Base-by-base conservation (phyloP, 2,888 invertebrate genomes). In the Agonopterix subpropinquella region DNA sequence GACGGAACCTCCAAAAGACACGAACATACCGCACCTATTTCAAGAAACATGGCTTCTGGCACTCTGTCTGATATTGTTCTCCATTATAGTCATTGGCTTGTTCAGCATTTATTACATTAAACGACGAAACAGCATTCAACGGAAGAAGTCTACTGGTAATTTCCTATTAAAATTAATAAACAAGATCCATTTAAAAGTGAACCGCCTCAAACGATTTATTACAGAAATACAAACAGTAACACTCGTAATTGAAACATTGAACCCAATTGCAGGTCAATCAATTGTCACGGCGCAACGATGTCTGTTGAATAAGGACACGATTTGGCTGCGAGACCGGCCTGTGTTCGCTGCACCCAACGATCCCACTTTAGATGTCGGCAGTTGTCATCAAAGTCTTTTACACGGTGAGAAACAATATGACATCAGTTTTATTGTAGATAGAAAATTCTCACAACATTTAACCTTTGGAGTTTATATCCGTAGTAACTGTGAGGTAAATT, bases 201-300 rank as follows among this genome's bases (percentile, higher is more conserved):
- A 4, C 3, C 11, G 11, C 13, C 9, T 13, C 13, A 42, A 13
- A 42, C 42, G 13, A 42, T 11, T 11, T 42, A 18, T 44, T 28
- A n/a, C 35, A 11, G 15, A 18, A 28, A 28, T 28, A 39, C 1
- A n/a, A 39, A n/a, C 39, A n/a, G 9, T n/a, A 39, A 39, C n/a
- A 39, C 10, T n/a, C n/a, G 39, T 72, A 74, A 80, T 80, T 78
- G 77, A 80, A 70, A 77, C 72, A 70, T 79, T 72, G 69, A 67
- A 72, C 67, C 60, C 64, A 56, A 67, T 82, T 84, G 67, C 77
- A 87, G 87, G 87, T 77, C 87, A 87, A 71, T 80, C 87, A 64
- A 86, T 87, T 73, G 85, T 86, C 54, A 86, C 86, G 56, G 87
- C 87, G 47, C 87, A 87, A 62, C 87, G 86, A 64, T 87, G 87